These are phyloP conservation scores for Lethenteron camtschaticum DNA, from an alignment of 2,113 vertebrate species.

Conservation along the genomic window DNA sequence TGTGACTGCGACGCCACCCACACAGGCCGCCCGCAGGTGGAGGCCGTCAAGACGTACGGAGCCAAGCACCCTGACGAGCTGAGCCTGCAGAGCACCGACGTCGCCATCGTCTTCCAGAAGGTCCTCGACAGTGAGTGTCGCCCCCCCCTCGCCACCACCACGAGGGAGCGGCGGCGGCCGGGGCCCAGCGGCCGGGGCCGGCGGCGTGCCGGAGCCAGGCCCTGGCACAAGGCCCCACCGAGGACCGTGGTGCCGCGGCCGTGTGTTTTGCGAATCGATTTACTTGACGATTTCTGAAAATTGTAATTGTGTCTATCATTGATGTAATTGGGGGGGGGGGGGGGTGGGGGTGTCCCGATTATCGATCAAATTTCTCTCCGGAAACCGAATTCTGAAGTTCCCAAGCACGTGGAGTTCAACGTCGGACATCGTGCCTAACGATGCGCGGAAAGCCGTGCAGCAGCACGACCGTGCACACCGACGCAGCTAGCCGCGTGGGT, in stretches of 20 bases:
- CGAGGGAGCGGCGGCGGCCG: not conserved
- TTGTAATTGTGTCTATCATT: not conserved
- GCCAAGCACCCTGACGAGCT: slow-evolving; percentile 57
- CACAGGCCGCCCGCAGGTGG: slow-evolving; percentile 44
- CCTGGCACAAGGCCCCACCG: not conserved
- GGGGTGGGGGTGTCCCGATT: too few relatives aligned
- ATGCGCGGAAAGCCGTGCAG: too few relatives aligned
- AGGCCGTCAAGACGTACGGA: slow-evolving; percentile 47
- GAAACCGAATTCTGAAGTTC: too few relatives aligned
- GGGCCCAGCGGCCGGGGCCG: not conserved
- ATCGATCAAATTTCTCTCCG: too few relatives aligned
- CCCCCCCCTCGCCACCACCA: not conserved
- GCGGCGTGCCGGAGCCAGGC: not conserved
- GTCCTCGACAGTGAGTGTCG: not conserved
- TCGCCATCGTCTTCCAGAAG: slow-evolving; percentile 25
- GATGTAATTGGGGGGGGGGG: too few relatives aligned
- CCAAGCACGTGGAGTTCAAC: too few relatives aligned
- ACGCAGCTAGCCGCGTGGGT: too few relatives aligned
- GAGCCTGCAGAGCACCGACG: slow-evolving; percentile 51
- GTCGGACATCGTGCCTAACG: too few relatives aligned
- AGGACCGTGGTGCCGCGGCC: not conserved
- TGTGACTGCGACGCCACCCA: too few relatives aligned
- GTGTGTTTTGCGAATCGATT: not conserved
- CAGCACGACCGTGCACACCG: too few relatives aligned
- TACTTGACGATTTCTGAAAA: not conserved